Percentiles rank a stretch among this genome's conserved stretches.
phyloP scores from a whole-genome alignment of 1,140 invertebrate species.

The Dinothrombium tinctorium region DNA sequence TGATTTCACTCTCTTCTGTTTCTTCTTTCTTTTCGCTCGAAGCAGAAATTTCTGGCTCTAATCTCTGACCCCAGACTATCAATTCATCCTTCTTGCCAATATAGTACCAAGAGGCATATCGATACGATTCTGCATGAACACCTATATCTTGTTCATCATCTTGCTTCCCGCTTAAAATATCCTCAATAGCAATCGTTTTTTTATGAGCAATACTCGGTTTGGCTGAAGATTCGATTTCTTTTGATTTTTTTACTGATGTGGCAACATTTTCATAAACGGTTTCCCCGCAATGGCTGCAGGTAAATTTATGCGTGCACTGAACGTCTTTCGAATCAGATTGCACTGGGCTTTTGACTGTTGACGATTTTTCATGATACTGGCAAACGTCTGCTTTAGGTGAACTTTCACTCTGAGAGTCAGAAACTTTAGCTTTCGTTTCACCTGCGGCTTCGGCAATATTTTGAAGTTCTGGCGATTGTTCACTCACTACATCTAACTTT shows the following conservation, averaged over 20 bases:
- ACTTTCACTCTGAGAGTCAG: background rate
- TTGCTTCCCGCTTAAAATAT: constrained; percentile 6
- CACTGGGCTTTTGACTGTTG: background rate
- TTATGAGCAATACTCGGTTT: background rate
- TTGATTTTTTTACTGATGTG: no score
- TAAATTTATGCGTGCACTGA: constrained; percentile 7
- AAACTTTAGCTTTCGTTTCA: background rate
- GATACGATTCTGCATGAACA: constrained; percentile 43
- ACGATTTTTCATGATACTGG: background rate
- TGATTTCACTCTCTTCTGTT: background rate
- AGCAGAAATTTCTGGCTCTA: background rate
- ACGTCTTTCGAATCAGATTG: background rate
- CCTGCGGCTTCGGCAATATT: background rate
- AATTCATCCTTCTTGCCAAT: constrained; percentile 44
- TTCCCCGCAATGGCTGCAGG: constrained; percentile 9
- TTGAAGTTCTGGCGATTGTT: background rate
- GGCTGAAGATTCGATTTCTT: background rate
- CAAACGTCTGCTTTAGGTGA: background rate
- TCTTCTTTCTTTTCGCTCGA: background rate
- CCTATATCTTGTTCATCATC: constrained; percentile 20
- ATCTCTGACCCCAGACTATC: constrained; percentile 29
- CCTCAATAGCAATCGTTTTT: constrained; percentile 9
- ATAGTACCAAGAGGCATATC: constrained; percentile 43
- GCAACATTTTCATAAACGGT: background rate
- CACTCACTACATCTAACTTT: no score